phyloP scores from a whole-genome alignment of 2,797 vertebrate species.

The Molossus alvarezi region DNA sequence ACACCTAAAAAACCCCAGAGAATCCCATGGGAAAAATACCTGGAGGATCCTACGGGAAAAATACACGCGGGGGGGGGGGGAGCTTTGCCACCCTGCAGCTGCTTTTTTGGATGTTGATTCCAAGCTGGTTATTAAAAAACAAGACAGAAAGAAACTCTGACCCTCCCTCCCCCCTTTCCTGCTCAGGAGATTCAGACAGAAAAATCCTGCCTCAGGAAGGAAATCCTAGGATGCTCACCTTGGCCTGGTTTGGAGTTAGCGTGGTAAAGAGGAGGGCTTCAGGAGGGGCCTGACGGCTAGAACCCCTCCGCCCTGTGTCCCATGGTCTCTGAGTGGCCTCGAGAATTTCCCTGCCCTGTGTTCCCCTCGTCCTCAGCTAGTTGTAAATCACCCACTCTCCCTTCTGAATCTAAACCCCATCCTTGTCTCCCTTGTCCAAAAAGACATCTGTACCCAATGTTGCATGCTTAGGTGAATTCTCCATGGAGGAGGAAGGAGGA shows the following conservation, averaged over 20 bases:
- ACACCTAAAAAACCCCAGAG: not conserved
- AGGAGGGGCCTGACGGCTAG: not conserved
- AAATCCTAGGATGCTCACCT: not conserved
- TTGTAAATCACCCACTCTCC: not conserved
- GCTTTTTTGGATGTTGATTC: not conserved
- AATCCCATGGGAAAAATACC: not conserved
- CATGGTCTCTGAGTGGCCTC: not conserved
- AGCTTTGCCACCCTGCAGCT: not conserved
- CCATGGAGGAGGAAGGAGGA: not conserved
- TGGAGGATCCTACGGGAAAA: not conserved
- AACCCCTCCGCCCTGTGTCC: not conserved
- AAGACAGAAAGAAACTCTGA: not conserved
- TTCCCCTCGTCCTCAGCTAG: not conserved
- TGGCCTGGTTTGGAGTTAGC: not conserved
- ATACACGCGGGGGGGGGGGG: not conserved
- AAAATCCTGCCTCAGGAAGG: not conserved
- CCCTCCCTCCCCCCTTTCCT: not conserved
- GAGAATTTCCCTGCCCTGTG: not conserved
- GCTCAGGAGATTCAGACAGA: not conserved
- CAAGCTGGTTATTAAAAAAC: not conserved
- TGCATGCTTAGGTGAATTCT: not conserved
- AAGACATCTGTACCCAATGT: not conserved
- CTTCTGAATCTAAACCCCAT: not conserved
- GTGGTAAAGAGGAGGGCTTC: not conserved
- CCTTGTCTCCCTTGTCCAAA: not conserved